Evolutionary conservation across 2,888 invertebrate species (phyloP), one percentile per base, ranked within the genome.

Genomic region (Pandemis heparana): DNA sequence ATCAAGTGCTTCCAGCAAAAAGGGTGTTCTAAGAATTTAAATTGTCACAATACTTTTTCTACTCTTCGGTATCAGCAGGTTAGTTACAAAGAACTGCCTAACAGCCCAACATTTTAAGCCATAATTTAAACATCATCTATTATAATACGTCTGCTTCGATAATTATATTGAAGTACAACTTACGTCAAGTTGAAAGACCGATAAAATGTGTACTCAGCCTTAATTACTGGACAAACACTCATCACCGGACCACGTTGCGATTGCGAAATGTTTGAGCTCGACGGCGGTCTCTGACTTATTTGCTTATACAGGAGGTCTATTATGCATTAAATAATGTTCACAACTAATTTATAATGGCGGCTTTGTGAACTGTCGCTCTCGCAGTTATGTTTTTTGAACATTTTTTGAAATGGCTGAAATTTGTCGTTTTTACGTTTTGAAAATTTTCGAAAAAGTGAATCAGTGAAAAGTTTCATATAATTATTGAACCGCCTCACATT

Each of bases 141-240:
- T 32, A 53, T 71, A 67, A 67, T 48, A 39, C 62, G 48, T 62
- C 70, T 70, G 59, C 59, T 38, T 64, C 59, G 65, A 65, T 71
- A 66, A 76, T 67, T 68, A 71, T 63, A 71, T 69, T 64, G 75
- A 77, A 80, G 77, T 76, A 82, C 75, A 66, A 79, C 82, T 84
- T 81, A 83, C 82, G 81, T 81, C 75, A 85, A 87, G 92, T 91
- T 91, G 89, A 90, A 89, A 87, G 88, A 90, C 90, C 88, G 87
- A 86, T 86, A 83, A 85, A 85, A 84, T 91, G 88, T 92, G 88
- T 91, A 82, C 78, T 78, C 89, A 90, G 84, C 92, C 92, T 90
- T 92, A 92, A 92, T 92, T 91, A 88, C 83, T 78, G 77, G 79
- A 83, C 89, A 92, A 92, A 92, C 82, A 92, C 80, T 82, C 77